Evolutionary conservation across 2,888 invertebrate genomes (phyloP).

Genomic region (Hydriomena furcata): DNA sequence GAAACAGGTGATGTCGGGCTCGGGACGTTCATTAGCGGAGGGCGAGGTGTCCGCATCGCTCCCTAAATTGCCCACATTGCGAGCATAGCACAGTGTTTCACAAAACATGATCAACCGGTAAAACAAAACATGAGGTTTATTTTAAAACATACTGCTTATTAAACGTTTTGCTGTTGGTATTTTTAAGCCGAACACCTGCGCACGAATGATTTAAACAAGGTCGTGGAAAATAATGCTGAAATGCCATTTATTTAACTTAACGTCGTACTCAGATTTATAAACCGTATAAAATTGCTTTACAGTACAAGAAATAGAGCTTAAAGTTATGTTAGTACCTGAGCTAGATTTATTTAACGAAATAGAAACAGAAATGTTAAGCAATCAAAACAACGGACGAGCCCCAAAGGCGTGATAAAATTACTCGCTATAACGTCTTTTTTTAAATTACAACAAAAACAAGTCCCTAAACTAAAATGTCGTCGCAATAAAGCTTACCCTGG

Average conservation of each 20-base stretch:
- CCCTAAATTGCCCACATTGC: slow-evolving; percentile 32
- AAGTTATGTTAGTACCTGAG: background rate
- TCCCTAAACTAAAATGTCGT: slow-evolving; percentile 34
- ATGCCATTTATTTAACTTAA: slow-evolving; percentile 11
- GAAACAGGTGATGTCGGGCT: slow-evolving; percentile 41
- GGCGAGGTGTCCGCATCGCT: slow-evolving; percentile 21
- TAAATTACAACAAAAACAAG: slow-evolving; percentile 33
- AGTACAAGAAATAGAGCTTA: background rate
- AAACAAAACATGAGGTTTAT: slow-evolving; percentile 9
- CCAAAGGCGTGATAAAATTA: slow-evolving; percentile 15
- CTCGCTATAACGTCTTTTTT: slow-evolving; percentile 22
- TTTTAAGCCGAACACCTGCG: slow-evolving; percentile 21
- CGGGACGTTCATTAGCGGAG: slow-evolving; percentile 27
- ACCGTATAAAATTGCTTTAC: background rate
- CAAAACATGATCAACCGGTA: slow-evolving; percentile 6
- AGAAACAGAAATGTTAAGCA: slow-evolving; percentile 8
- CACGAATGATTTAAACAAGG: slow-evolving; percentile 18
- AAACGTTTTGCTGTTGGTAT: background rate
- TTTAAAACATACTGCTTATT: slow-evolving; percentile 6
- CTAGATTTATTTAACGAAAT: background rate
- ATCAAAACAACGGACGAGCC: slow-evolving; percentile 18
- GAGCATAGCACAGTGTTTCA: slow-evolving; percentile 11
- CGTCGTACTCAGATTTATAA: background rate
- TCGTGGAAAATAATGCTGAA: slow-evolving; percentile 7
- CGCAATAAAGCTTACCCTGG: slow-evolving; percentile 54